Percentiles rank a stretch among this genome's conserved stretches.
Evolutionary conservation across 2,888 invertebrate genomes (phyloP).

Genomic region (Anoncus sp.): DNA sequence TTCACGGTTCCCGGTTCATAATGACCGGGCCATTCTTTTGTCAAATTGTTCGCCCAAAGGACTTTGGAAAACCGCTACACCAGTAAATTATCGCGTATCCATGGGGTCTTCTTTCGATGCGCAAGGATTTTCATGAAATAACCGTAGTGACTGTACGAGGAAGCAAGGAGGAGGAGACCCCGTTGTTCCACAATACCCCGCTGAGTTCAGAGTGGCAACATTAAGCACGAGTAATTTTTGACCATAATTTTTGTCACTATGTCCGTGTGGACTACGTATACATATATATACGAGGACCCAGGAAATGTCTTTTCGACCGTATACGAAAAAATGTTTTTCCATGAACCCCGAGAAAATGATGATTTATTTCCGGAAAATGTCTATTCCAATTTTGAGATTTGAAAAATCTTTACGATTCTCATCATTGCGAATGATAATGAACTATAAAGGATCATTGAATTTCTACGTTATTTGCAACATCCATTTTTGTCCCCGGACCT

Average conservation of each 20-base stretch:
- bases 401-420: neutral
- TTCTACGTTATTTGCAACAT: slow-evolving; percentile 40
- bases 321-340: neutral
- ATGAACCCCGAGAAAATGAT: neutral
- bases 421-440: neutral
- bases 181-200: slow-evolving; percentile 26
- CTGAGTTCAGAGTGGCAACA: slow-evolving; percentile 30
- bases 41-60: slow-evolving; percentile 41
- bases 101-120: neutral
- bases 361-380: neutral
- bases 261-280: neutral
- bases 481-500: slow-evolving; percentile 45
- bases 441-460: slow-evolving; percentile 18
- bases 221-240: slow-evolving; percentile 30
- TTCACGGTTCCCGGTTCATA: slow-evolving; percentile 15
- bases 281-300: neutral
- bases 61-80: slow-evolving; percentile 54
- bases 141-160: neutral
- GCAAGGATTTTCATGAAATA: slow-evolving; percentile 20
- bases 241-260: slow-evolving; percentile 53
- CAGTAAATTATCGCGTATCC: slow-evolving; percentile 57
- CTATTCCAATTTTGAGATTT: neutral
- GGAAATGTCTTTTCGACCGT: slow-evolving; percentile 4
- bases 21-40: slow-evolving; percentile 28
- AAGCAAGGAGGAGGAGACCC: too few species aligned